These are phyloP conservation scores for Aldabrachelys gigantea DNA, from an alignment of 2,113 vertebrate genomes.

Conservation along the genomic window DNA sequence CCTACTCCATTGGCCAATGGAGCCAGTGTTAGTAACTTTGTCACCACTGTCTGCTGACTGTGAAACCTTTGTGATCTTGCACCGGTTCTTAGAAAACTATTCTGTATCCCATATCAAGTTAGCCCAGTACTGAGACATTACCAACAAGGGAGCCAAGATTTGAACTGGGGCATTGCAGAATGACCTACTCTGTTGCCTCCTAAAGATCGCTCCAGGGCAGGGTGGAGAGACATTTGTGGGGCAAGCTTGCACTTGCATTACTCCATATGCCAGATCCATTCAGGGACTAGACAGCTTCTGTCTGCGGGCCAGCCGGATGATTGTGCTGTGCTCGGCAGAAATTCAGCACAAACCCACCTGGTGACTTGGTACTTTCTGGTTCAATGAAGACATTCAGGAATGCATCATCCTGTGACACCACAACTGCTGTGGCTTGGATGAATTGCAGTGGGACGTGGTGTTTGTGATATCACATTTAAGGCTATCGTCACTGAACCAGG, in stretches of 20 bases:
- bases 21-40: background rate
- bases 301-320: background rate
- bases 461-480: background rate
- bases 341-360: background rate
- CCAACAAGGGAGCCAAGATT: background rate
- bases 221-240: background rate
- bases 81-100: background rate
- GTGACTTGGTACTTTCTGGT: background rate
- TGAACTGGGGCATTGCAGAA: background rate
- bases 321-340: background rate
- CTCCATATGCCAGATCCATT: background rate
- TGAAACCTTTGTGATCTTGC: background rate
- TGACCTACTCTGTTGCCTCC: background rate
- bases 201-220: background rate
- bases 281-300: background rate
- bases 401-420: background rate
- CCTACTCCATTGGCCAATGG: background rate
- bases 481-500: background rate
- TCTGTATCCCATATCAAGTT: background rate
- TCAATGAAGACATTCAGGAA: background rate
- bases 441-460: background rate
- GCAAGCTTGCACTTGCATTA: background rate
- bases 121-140: no score
- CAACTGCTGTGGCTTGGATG: background rate
- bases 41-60: background rate